Conservation (phyloP, 92 coral and sea anemone species). For the Zoanthus gigantus region DNA sequence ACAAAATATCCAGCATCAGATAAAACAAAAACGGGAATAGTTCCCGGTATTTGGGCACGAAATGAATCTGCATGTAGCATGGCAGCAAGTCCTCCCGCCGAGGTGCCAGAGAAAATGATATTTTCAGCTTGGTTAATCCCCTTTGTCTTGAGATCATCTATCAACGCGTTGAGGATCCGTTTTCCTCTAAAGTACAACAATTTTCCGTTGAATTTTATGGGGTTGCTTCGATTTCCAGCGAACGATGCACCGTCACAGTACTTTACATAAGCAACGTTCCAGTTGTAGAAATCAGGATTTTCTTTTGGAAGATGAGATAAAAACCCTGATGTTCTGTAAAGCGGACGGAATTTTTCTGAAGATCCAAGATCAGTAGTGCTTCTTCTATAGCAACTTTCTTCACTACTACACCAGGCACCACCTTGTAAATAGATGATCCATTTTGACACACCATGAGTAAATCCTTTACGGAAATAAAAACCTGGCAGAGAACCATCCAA, state of each 20-base stretch:
- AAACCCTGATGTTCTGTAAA: slow-evolving; percentile 73
- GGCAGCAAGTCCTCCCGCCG: slow-evolving; percentile 97
- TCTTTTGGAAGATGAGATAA: slow-evolving; percentile 60
- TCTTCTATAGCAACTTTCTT: slow-evolving; percentile 74
- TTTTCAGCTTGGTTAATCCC: slow-evolving; percentile 63
- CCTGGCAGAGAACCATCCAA: slow-evolving; percentile 93
- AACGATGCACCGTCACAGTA: slow-evolving; percentile 98
- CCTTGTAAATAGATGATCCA: slow-evolving; percentile 94
- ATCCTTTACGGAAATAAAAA: slow-evolving; percentile 76
- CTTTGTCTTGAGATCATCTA: slow-evolving; percentile 74
- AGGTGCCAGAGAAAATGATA: slow-evolving; percentile 90
- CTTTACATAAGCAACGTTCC: slow-evolving; percentile 91
- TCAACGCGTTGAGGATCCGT: slow-evolving; percentile 75
- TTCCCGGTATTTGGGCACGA: slow-evolving; percentile 64
- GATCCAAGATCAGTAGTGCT: slow-evolving; percentile 81
- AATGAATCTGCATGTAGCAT: slow-evolving; percentile 91
- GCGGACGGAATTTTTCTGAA: slow-evolving; percentile 52
- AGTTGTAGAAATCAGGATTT: slow-evolving; percentile 86
- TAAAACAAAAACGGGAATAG: slow-evolving; percentile 69
- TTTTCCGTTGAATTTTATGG: slow-evolving; percentile 70
- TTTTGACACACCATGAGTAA: slow-evolving; percentile 58
- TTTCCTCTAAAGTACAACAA: slow-evolving; percentile 87
- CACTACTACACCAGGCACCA: slow-evolving; percentile 95
- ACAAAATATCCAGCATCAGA: slow-evolving; percentile 93
- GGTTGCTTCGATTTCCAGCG: slow-evolving; percentile 88